A percentile compares a stretch with the other conserved stretches of the same genome.
Conservation (phyloP, 2,888 invertebrate genomes). For the Eurytoma adleriae region DNA sequence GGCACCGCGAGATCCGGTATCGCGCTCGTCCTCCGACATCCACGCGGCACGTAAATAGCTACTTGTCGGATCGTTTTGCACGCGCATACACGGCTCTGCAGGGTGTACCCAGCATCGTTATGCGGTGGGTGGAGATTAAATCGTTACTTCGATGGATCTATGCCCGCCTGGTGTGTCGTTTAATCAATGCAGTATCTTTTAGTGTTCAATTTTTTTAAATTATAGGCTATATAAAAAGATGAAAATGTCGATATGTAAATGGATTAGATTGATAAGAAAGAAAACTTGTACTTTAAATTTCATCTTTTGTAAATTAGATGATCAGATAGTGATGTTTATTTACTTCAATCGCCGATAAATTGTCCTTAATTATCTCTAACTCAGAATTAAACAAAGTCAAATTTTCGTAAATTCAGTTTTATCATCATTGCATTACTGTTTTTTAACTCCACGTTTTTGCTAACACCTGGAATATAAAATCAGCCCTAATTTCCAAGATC, state of each 20-base stretch:
- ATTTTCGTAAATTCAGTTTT: too few relatives aligned
- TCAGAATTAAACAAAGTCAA: too few relatives aligned
- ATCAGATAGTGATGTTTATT: too few relatives aligned
- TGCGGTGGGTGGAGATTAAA: conserved; percentile 49
- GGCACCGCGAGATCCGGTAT: conserved; percentile 39
- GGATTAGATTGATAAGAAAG: neutral
- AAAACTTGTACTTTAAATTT: neutral
- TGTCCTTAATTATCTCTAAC: too few relatives aligned
- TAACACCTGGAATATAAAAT: neutral
- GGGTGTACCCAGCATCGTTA: conserved; percentile 56
- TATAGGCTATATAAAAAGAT: neutral
- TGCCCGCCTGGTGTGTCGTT: neutral
- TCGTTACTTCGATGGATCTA: conserved; percentile 10
- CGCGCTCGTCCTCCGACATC: conserved; percentile 56
- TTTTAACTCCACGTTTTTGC: neutral
- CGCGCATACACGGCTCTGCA: conserved; percentile 13
- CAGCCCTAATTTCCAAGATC: neutral
- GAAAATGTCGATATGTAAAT: neutral
- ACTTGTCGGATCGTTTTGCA: conserved; percentile 74
- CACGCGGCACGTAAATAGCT: conserved; percentile 74
- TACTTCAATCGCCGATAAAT: too few relatives aligned
- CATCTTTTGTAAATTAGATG: too few relatives aligned
- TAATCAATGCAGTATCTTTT: neutral
- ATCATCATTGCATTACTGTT: too few relatives aligned
- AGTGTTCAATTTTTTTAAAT: neutral